Evolutionary conservation across 2,797 vertebrate genomes (phyloP), one percentile per base, ranked within the genome.

Genomic region (Propithecus perrieri): DNA sequence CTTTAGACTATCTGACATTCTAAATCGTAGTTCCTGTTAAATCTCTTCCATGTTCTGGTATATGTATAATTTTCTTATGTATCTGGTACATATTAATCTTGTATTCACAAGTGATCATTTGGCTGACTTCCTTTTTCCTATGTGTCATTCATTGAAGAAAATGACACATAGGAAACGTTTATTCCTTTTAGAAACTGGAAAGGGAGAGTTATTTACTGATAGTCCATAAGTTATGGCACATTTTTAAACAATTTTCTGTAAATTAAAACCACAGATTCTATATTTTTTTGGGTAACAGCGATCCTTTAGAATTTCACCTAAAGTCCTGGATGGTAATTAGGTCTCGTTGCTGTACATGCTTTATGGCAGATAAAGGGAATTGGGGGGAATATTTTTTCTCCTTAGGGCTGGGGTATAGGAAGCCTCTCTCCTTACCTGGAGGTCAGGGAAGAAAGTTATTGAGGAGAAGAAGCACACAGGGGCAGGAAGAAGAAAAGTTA

Each of bases 21-120:
- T 63, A 84, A 84, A 38, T 33, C 22, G 61, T 20, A 57, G 33
- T 81, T 80, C 12, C 53, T n/a, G 1, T 35, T 14, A 46, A 88
- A 59, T 28, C 7, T 59, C 74, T 84, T 63, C 88, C 65, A 38
- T 57, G 20, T 18, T 59, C 22, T 92, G 24, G 22, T 4, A 4
- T 57, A 7, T 88, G 13, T 74, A 43, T 84, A 24, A 46, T 92
- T 94, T 89, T 90, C 61, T 78, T n/a, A 48, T 35, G 14, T 46
- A 33, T 65, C 35, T 41, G 35, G 75, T 71, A 22, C 28, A 41
- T 87, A 11, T 57, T 80, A 85, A 57, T 89, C 41, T 95, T 61
- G 7, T 8, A 17, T 85, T 85, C 46, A 30, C 3, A 30, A 24
- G 35, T 50, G 20, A 41, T n/a, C 72, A 26, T 80, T 50, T 74